Percentiles rank a stretch among this genome's conserved stretches.
Conservation (phyloP, 1,140 invertebrate species). For the Cylas formicarius region DNA sequence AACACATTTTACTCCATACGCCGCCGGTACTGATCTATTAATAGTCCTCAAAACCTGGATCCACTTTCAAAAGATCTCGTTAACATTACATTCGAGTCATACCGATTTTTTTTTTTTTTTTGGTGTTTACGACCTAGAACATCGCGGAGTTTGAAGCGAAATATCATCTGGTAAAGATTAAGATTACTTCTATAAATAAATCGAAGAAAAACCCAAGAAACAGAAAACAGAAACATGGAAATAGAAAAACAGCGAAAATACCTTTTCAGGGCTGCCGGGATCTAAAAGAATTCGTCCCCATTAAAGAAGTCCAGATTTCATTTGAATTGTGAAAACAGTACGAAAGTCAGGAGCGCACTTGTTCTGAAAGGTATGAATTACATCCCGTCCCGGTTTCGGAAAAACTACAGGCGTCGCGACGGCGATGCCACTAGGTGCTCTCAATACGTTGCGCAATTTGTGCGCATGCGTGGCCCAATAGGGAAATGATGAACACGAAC, state of each 20-base stretch:
- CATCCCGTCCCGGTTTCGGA: slow-evolving; percentile 13
- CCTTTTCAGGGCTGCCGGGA: slow-evolving; percentile 18
- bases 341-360: slow-evolving; percentile 13
- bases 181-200: no score
- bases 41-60: no score
- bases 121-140: no score
- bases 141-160: no score
- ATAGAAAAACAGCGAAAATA: slow-evolving; percentile 1
- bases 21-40: slow-evolving; percentile 15
- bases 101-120: no score
- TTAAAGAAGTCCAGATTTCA: slow-evolving; percentile 7
- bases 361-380: slow-evolving; percentile 8
- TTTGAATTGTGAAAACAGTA: slow-evolving; percentile 16
- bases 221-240: neutral
- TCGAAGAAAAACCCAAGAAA: slow-evolving; percentile 6
- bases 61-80: no score
- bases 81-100: no score
- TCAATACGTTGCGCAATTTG: slow-evolving; percentile 15
- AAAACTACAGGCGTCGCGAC: slow-evolving; percentile 20
- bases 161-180: no score
- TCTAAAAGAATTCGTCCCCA: slow-evolving; percentile 7
- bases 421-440: slow-evolving; percentile 12
- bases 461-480: slow-evolving; percentile 17
- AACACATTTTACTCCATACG: slow-evolving; percentile 10
- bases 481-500: slow-evolving; percentile 19